A percentile compares a stretch with the other conserved stretches of the same genome.
Evolutionary conservation across 2,113 vertebrate genomes (phyloP).

Genomic region (Aspidoscelis tigris): DNA sequence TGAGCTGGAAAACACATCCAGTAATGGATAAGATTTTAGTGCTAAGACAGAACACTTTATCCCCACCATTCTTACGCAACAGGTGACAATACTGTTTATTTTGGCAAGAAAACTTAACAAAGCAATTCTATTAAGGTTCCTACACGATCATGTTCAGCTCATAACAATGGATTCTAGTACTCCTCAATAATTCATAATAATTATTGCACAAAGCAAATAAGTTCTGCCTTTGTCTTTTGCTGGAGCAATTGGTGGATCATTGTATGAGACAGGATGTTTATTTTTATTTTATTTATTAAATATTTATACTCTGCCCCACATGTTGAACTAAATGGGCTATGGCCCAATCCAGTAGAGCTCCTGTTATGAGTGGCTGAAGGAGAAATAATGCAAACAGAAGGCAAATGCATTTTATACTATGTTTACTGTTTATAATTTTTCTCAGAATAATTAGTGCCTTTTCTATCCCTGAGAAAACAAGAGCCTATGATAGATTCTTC

Average conservation of each 20-base stretch:
- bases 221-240: constrained; percentile 21
- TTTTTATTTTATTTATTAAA: too few relatives aligned
- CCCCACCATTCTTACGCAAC: constrained; percentile 20
- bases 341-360: neutral
- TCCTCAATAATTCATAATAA: constrained; percentile 48
- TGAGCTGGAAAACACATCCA: constrained; percentile 82
- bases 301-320: too few relatives aligned
- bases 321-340: too few relatives aligned
- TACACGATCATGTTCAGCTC: neutral
- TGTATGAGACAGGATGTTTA: too few relatives aligned
- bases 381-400: constrained; percentile 51
- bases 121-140: neutral
- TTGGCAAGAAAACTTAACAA: constrained; percentile 43
- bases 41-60: constrained; percentile 41
- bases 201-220: constrained; percentile 59
- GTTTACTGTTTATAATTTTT: constrained; percentile 24
- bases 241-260: too few relatives aligned
- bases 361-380: constrained; percentile 25
- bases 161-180: constrained; percentile 49
- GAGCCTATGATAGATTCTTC: neutral
- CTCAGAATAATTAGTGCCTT: constrained; percentile 33
- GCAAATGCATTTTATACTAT: constrained; percentile 53
- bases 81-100: constrained; percentile 45
- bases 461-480: neutral
- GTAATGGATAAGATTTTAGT: constrained; percentile 1